These are phyloP conservation scores for Campylomormyrus numenius DNA, from an alignment of 2,113 vertebrate genomes.

Conservation along the genomic window DNA sequence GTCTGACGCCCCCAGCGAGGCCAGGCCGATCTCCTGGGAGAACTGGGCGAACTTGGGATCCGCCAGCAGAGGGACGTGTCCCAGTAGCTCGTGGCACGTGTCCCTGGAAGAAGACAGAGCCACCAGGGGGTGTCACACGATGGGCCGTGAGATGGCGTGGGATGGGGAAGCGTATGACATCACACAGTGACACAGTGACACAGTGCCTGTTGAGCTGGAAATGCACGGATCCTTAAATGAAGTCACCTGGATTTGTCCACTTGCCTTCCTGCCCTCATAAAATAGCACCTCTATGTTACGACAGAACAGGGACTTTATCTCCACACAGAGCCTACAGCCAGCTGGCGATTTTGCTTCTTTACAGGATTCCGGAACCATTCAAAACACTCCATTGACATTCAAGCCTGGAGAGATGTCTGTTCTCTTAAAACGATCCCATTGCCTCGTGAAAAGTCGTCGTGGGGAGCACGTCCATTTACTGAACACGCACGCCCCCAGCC, in stretches of 20 bases:
- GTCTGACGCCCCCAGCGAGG: slow-evolving; percentile 87
- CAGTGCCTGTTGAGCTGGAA: neutral
- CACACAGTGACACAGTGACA: neutral
- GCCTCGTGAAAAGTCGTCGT: neutral
- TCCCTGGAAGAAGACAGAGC: slow-evolving; percentile 61
- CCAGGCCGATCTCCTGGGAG: slow-evolving; percentile 94
- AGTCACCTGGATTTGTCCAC: neutral
- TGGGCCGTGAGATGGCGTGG: neutral
- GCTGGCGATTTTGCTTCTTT: neutral
- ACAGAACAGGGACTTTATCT: neutral
- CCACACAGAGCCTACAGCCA: neutral
- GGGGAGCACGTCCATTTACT: neutral
- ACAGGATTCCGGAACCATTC: neutral
- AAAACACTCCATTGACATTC: neutral
- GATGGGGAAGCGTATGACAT: neutral
- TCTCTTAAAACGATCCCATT: neutral
- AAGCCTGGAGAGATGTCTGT: neutral
- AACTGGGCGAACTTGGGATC: slow-evolving; percentile 96
- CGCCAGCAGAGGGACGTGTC: slow-evolving; percentile 90
- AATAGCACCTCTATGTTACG: neutral
- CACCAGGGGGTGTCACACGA: neutral
- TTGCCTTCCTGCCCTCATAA: neutral
- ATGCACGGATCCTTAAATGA: neutral
- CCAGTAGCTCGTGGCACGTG: slow-evolving; percentile 91
- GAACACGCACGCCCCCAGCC: neutral